Evolutionary conservation across 1,140 invertebrate genomes (phyloP), one percentile per base, ranked within the genome.

Genomic region (Nixonia krombeini): DNA sequence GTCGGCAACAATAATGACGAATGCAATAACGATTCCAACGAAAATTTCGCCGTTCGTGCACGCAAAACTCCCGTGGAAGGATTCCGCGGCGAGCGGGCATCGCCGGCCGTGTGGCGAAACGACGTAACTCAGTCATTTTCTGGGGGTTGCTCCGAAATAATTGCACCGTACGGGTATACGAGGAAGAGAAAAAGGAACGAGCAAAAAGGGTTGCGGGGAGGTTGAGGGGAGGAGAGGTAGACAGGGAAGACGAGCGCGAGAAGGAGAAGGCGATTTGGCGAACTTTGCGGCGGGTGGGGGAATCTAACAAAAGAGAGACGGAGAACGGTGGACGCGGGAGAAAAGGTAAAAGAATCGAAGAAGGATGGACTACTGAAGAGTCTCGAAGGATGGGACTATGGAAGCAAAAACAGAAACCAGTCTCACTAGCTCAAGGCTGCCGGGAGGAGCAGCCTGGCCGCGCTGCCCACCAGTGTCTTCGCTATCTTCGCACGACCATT

Each of bases 371-470:
- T 75, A 76, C 73, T 72, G 80, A 78, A 73, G 74, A 77, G 66
- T 74, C 80, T 76, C 74, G 80, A 79, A 84, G 81, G 81, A 84
- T 83, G 74, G 73, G 77, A 80, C 77, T 80, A 80, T 83, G 78
- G 80, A 81, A 82, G 82, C 80, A 85, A 85, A 84, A 84, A 84
- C 83, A 85, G 82, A 85, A 85, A 84, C 82, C 83, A 84, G 83
- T 85, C 83, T 84, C 80, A 81, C 79, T 81, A 81, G 78, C 81
- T 85, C 83, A 85, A 85, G 83, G 83, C 81, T 84, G 82, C 70
- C 61, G 55, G 50, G 50, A 57, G 49, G 52, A 65, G 56, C 37
- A 47, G 55, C 56, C 47, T 55, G 25, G 4, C 29, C 29, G 2
- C 2, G 9, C 29, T 12, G 10, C 41, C 52, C 37, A 40, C 51